A percentile compares a stretch with the other conserved stretches of the same genome.
Conservation (phyloP, 2,797 vertebrate genomes). For the Eutrigla gurnardus region DNA sequence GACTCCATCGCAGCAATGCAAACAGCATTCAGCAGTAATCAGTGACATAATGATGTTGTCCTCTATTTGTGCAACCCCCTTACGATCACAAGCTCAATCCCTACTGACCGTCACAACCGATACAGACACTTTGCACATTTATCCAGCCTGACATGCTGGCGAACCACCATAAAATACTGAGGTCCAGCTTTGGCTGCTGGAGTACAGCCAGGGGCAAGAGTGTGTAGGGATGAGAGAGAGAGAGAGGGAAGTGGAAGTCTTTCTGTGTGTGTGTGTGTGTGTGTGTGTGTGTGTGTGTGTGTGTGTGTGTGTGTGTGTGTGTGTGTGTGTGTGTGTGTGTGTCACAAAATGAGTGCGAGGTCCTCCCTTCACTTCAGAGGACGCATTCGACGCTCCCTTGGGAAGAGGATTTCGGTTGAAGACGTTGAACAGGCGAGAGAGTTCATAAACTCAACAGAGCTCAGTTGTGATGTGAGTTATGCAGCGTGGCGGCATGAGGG, state of each 20-base stretch:
- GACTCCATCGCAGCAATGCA: not conserved
- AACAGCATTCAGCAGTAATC: constrained; percentile 15
- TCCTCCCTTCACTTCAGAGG: constrained; percentile 32
- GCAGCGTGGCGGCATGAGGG: constrained; percentile 35
- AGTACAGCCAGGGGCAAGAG: constrained; percentile 52
- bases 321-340: not conserved
- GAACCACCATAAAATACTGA: constrained; percentile 54
- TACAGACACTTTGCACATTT: constrained; percentile 54
- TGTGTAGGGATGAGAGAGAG: not conserved
- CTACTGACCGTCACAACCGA: constrained; percentile 59
- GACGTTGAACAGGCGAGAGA: constrained; percentile 36
- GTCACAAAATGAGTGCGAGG: constrained; percentile 2
- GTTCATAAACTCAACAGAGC: constrained; percentile 32
- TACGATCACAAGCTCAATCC: constrained; percentile 34
- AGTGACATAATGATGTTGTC: constrained; percentile 38
- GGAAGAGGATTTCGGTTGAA: constrained; percentile 43
- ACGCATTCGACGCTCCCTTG: constrained; percentile 46
- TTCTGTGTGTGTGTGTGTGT: constrained; percentile 8
- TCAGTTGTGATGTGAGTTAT: constrained; percentile 46
- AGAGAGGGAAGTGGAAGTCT: constrained; percentile 21
- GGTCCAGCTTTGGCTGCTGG: constrained; percentile 48
- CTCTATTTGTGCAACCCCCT: constrained; percentile 11
- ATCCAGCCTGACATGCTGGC: constrained; percentile 54
- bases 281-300: constrained; percentile 4
- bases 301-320: not conserved